Base-by-base conservation (phyloP, 2,888 invertebrate species). In the Drosophila kanekoi region DNA sequence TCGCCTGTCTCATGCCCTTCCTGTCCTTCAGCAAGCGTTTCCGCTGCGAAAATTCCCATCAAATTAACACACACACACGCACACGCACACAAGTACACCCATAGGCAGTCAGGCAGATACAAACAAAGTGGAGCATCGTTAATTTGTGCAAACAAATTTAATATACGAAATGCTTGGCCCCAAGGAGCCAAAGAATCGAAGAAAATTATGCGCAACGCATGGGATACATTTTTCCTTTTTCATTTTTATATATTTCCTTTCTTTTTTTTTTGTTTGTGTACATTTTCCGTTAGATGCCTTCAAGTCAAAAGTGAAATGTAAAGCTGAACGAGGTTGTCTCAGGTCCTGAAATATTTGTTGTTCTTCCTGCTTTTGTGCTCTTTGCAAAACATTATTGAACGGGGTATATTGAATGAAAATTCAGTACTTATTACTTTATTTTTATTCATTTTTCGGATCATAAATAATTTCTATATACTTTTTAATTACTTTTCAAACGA, bases 1-100 rank as follows among this genome's bases (percentile, higher is more conserved):
- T 2, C 20, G 35, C 16, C 40, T 75, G 81, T 57, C 69, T 61
- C 61, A 20, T n/a, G 65, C 43, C 53, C 51, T 69, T 68, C 40
- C 69, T 69, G 76, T 54, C 43, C 56, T 58, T 65, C 52, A 41
- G 73, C 68, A 68, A 76, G 73, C 79, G 77, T 83, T 82, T 82
- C 82, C 86, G 82, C 84, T 72, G 86, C 86, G 79, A 79, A 81
- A 86, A 86, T 83, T 86, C 82, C 59, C 82, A 82, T 86, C 79
- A 86, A 83, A 86, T 86, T 86, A 79, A 86, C 73, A 62, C 48
- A 53, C 20, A 37, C 37, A 86, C 73, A 62, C 48, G 49, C 20
- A 37, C 37, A 41, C 13, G 33, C 20, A 32, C 3, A 16, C 23
- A 35, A 13, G 43, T 9, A 40, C 43, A 18, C n/a, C 9, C 61